Percentiles rank a stretch among this genome's conserved stretches.
Evolutionary conservation across 2,113 vertebrate species (phyloP).

Genomic region (Gallinago paraguaiae): DNA sequence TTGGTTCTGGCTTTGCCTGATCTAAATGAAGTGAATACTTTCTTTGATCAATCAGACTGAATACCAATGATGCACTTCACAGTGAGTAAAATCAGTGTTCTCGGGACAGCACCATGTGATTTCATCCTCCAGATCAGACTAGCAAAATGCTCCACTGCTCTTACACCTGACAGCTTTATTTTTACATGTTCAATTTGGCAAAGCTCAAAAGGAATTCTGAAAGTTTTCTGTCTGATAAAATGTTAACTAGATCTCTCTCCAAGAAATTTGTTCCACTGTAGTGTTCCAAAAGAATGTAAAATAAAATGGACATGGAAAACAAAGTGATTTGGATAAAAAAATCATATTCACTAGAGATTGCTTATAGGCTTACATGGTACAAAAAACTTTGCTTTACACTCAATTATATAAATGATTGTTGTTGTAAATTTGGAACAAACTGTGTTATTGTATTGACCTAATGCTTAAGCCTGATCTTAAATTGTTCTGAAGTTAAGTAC

Average conservation of each 20-base stretch:
- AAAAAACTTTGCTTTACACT: slow-evolving; percentile 38
- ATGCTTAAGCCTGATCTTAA: not conserved
- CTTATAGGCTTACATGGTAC: not conserved
- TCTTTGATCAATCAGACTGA: slow-evolving; percentile 62
- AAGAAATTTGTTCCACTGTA: not conserved
- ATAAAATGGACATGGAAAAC: slow-evolving; percentile 16
- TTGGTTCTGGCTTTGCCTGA: slow-evolving; percentile 29
- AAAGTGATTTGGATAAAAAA: not conserved
- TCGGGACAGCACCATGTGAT: not conserved
- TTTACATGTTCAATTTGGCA: slow-evolving; percentile 49
- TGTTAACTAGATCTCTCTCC: slow-evolving; percentile 41
- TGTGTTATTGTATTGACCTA: not conserved
- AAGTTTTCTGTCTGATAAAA: slow-evolving; percentile 54
- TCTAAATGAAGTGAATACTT: slow-evolving; percentile 53
- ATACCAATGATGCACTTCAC: slow-evolving; percentile 48
- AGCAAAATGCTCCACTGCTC: slow-evolving; percentile 8
- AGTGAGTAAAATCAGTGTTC: slow-evolving; percentile 34
- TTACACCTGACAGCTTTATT: slow-evolving; percentile 53
- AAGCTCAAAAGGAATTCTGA: slow-evolving; percentile 62
- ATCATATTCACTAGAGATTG: not conserved
- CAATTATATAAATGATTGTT: slow-evolving; percentile 32
- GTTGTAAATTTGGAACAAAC: not conserved
- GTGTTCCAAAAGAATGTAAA: slow-evolving; percentile 25
- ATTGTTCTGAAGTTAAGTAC: not conserved
- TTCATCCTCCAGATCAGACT: slow-evolving; percentile 36